Evolutionary conservation across 2,888 invertebrate genomes (phyloP), one percentile per base, ranked within the genome.

Genomic region (Hirtodrosophila duncani): DNA sequence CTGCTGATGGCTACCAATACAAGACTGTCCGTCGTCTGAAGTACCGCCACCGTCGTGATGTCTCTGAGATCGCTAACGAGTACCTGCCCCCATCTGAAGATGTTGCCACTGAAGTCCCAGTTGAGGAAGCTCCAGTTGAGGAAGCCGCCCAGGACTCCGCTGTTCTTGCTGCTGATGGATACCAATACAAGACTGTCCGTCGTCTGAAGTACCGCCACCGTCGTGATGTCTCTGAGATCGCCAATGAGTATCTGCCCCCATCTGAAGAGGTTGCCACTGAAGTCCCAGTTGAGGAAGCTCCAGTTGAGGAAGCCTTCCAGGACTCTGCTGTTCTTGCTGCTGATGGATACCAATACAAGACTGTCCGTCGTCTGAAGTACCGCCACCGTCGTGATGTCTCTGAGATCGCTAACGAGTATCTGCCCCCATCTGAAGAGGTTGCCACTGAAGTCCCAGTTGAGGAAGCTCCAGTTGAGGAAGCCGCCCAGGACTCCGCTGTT

Each of bases 261-360:
- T 31, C 53, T 1, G 57, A 50, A 13, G 62, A 62, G 29, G 23
- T 16, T 7, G 21, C 17, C 0, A 3, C 44, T 1, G 55, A 37
- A 0, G 38, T n/a, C 0, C 33, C 56, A 0, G 2, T 43, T 3
- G 56, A 36, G 1, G 42, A 18, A 0, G 46, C 1, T 1, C 34
- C 56, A 1, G 18, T 34, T 0, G 56, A 43, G 1, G 63, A 65
- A 13, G 33, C 30, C 0, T 10, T 18, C 13, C 63, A 50, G 23
- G 58, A 68, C 8, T 53, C 71, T 1, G 66, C 70, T 29, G 59
- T 52, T 2, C 55, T 72, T 1, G 59, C 42, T 9, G 53, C 52
- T 1, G 58, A 68, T 60, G 70, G 70, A 1, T 70, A 74, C 43
- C 60, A 67, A 9, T 80, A 80, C 38, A 81, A 77, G 31, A 75